Conservation (phyloP, 2,113 vertebrate genomes). For the Excalfactoria chinensis region DNA sequence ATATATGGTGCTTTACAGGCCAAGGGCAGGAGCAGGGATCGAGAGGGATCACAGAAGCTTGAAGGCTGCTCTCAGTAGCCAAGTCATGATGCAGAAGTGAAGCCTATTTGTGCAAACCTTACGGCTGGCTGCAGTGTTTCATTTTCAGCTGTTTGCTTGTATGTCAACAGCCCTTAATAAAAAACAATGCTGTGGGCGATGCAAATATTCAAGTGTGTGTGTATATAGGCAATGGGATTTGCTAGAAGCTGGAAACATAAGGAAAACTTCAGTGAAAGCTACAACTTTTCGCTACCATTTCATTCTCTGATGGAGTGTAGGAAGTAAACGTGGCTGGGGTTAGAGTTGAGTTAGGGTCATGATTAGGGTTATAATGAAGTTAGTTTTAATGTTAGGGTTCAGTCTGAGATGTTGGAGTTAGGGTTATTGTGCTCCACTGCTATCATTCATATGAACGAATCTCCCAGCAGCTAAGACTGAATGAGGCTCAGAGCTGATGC, state of each 20-base stretch:
- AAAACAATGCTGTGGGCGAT: not conserved
- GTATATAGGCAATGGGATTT: not conserved
- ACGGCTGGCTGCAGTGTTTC: not conserved
- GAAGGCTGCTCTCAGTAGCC: not conserved
- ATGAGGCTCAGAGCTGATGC: not conserved
- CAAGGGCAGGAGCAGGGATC: not conserved
- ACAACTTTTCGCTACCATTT: not conserved
- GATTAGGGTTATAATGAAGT: not conserved
- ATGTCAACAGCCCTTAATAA: not conserved
- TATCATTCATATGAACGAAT: not conserved
- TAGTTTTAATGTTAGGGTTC: not conserved
- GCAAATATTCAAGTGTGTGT: not conserved
- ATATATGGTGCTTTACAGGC: not conserved
- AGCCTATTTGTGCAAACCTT: not conserved
- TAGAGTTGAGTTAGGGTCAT: too few species aligned
- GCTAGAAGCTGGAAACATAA: not conserved
- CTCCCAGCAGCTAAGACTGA: not conserved
- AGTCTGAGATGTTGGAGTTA: not conserved
- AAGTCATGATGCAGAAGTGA: not conserved
- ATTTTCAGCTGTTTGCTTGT: not conserved
- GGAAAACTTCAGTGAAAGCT: not conserved
- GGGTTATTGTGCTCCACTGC: not conserved
- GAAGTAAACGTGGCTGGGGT: not conserved
- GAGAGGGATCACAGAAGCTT: not conserved
- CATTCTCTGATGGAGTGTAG: not conserved